A percentile compares a stretch with the other conserved stretches of the same genome.
Conservation (phyloP, 2,113 vertebrate genomes). For the Okapia johnstoni region DNA sequence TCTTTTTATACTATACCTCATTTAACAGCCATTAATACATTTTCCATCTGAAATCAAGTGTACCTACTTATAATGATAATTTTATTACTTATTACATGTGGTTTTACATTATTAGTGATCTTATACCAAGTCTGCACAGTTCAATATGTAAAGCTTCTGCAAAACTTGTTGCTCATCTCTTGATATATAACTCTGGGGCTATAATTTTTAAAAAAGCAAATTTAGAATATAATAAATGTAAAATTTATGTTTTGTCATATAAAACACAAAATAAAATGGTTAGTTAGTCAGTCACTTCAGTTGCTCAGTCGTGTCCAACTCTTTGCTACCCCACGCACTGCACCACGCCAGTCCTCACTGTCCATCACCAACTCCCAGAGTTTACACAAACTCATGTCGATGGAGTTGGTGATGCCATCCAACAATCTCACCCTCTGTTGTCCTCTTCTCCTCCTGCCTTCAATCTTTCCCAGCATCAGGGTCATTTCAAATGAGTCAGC, state of each 20-base stretch:
- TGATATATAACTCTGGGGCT: neutral
- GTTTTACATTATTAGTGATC: slow-evolving; percentile 61
- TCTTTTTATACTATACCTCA: slow-evolving; percentile 74
- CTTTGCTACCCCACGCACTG: neutral
- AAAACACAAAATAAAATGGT: neutral
- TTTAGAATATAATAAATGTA: neutral
- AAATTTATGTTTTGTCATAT: neutral
- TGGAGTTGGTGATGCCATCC: neutral
- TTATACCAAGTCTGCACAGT: slow-evolving; percentile 54
- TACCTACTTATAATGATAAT: slow-evolving; percentile 77
- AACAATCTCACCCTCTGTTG: neutral
- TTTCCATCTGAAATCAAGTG: slow-evolving; percentile 66
- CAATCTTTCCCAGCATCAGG: neutral
- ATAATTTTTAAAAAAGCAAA: neutral
- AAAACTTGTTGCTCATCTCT: neutral
- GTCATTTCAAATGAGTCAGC: neutral
- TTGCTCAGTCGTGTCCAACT: neutral
- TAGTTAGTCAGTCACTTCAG: neutral
- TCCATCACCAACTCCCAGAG: neutral
- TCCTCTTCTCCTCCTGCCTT: fast-evolving
- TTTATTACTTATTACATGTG: slow-evolving; percentile 69
- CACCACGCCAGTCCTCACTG: neutral
- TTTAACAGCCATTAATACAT: slow-evolving; percentile 78
- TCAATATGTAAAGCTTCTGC: slow-evolving; percentile 6
- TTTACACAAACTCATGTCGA: neutral